A percentile compares a stretch with the other conserved stretches of the same genome.
Evolutionary conservation across 2,888 invertebrate species (phyloP).

Genomic region (Pachydiplax longipennis): DNA sequence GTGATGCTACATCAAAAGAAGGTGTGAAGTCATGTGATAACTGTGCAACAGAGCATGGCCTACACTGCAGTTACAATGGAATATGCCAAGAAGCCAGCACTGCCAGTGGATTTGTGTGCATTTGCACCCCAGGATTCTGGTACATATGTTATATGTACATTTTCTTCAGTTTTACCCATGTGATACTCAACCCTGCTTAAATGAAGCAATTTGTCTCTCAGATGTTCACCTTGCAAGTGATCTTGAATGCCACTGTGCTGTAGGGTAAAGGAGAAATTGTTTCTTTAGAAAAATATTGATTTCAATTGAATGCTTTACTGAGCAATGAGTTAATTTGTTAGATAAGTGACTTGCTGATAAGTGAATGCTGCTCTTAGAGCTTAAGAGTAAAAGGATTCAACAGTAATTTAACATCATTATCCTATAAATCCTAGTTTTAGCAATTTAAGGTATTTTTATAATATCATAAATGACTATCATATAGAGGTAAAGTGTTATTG

Average conservation of each 20-base stretch:
- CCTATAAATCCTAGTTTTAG: too few relatives aligned
- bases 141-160: conserved; percentile 9
- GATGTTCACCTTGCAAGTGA: conserved; percentile 61
- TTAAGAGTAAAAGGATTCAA: too few relatives aligned
- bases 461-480: too few relatives aligned
- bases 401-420: too few relatives aligned
- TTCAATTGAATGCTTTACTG: too few relatives aligned
- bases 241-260: conserved; percentile 65
- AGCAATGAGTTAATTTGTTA: too few relatives aligned
- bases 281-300: too few relatives aligned
- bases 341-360: too few relatives aligned
- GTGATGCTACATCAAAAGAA: conserved; percentile 71
- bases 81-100: conserved; percentile 86
- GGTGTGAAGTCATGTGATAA: conserved; percentile 83
- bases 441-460: too few relatives aligned
- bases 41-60: conserved; percentile 73
- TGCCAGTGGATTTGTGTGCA: conserved; percentile 80
- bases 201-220: conserved; percentile 70
- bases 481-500: too few relatives aligned
- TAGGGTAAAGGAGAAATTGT: conserved; percentile 55
- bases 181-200: conserved; percentile 68
- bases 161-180: conserved; percentile 54
- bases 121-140: conserved; percentile 82
- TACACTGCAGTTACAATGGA: conserved; percentile 78
- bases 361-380: too few relatives aligned